Evolutionary conservation across 2,888 invertebrate species (phyloP), one percentile per base, ranked within the genome.

Genomic region (Steromphala cineraria): DNA sequence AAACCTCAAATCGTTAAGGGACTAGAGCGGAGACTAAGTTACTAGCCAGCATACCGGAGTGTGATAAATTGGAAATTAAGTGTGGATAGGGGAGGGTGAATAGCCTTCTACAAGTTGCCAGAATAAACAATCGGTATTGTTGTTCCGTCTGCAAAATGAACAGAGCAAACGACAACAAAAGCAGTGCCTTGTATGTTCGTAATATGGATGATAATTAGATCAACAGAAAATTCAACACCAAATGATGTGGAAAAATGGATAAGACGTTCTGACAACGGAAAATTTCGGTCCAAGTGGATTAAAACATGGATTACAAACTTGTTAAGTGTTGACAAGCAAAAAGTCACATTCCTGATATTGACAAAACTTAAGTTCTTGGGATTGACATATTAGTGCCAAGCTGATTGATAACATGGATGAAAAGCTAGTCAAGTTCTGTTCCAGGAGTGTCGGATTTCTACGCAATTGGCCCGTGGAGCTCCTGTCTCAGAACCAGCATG

Each of bases 381-480:
- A 19, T 1, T 17, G 15, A n/a, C 3, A 3, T 4, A 55, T 24
- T 7, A 19, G 13, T 8, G 1, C 4, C 4, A 13, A 28, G 56
- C 7, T 7, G 19, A 53, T 19, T 13, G 15, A 4, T 21, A 75
- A 78, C 78, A 55, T 78, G 62, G 62, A 56, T 67, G 52, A 55
- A 5, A 67, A 67, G 40, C 55, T 56, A 19, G 78, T 56, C 13
- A 52, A 77, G 28, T 84, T 88, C 62, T 80, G 83, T 88, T 89
- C 75, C 87, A 92, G 92, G 82, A 89, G 86, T 62, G 85, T 92
- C 40, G 83, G 84, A 4, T 92, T 91, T 84, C 85, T 92, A 56
- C 86, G 88, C 67, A 84, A 89, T 36, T 92, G 91, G 91, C 92
- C 92, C 0, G 82, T 91, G 52, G 89, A 92, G 75, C 81, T 86